A percentile compares a stretch with the other conserved stretches of the same genome.
Evolutionary conservation across 2,113 vertebrate species (phyloP).

Genomic region (Martes martes): DNA sequence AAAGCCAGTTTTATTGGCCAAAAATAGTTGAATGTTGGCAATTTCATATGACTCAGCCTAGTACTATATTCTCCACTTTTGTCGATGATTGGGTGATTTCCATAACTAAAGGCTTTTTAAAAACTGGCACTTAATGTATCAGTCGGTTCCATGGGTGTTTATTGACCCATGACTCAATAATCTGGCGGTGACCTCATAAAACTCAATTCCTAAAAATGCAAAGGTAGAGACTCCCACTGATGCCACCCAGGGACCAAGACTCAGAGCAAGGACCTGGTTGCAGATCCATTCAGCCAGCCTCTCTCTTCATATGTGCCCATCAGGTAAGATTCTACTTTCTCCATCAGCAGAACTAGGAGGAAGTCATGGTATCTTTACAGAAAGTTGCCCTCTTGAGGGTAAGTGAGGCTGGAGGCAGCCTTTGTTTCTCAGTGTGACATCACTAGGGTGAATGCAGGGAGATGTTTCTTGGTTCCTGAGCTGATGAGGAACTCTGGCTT

Average conservation of each 20-base stretch:
- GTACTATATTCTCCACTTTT: neutral
- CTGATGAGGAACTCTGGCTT: neutral
- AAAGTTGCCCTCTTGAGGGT: neutral
- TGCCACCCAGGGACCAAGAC: rapidly evolving
- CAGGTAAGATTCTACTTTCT: neutral
- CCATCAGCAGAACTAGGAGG: neutral
- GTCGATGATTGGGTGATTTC: neutral
- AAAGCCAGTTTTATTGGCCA: neutral
- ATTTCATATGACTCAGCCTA: neutral
- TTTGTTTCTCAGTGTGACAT: neutral
- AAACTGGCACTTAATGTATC: neutral
- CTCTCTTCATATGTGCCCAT: neutral
- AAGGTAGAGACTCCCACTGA: neutral
- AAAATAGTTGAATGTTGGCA: neutral
- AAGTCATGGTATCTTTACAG: neutral
- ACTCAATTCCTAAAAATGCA: neutral
- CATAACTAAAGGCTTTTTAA: neutral
- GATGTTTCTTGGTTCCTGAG: neutral
- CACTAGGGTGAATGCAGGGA: neutral
- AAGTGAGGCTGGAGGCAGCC: neutral
- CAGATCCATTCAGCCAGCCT: neutral
- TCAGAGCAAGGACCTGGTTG: neutral
- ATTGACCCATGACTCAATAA: neutral
- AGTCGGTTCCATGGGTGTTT: neutral
- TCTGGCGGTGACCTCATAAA: neutral